Percentiles rank a stretch among this genome's conserved stretches.
These are phyloP conservation scores for Dallia pectoralis DNA, from an alignment of 2,797 vertebrate genomes.

Conservation along the genomic window DNA sequence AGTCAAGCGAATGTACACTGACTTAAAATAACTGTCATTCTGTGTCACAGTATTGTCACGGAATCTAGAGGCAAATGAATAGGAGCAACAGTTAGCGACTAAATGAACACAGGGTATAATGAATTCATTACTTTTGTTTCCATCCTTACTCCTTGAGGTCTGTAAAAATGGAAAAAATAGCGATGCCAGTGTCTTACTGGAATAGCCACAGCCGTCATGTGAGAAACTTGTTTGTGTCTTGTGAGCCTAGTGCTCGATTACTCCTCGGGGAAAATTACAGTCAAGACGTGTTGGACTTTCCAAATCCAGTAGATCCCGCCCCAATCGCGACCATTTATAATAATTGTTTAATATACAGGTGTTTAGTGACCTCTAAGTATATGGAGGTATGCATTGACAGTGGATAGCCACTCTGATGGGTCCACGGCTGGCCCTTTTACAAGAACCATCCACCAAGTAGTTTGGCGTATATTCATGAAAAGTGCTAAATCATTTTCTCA, in stretches of 20 bases:
- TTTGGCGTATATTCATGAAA: not conserved
- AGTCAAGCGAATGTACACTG: conserved; percentile 12
- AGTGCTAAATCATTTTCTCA: no score
- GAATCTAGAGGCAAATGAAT: conserved; percentile 30
- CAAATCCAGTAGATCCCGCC: not conserved
- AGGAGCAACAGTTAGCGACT: conserved; percentile 14
- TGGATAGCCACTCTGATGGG: not conserved
- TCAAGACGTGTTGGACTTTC: not conserved
- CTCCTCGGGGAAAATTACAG: conserved; percentile 9
- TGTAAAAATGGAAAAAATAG: conserved; percentile 26
- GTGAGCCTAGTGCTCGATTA: not conserved
- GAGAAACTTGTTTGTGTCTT: conserved; percentile 49
- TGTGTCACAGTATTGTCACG: conserved; percentile 20
- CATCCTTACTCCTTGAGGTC: conserved; percentile 1
- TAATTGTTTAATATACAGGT: not conserved
- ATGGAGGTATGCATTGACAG: not conserved
- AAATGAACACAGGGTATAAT: conserved; percentile 30
- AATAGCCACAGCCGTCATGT: conserved; percentile 47
- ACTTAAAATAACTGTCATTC: conserved; percentile 12
- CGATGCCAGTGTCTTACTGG: conserved; percentile 56
- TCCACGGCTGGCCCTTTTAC: not conserved
- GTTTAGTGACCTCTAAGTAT: not conserved
- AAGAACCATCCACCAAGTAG: not conserved
- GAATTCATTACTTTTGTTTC: conserved; percentile 26
- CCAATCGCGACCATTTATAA: not conserved